phyloP scores from a whole-genome alignment of 2,797 vertebrate species.

The Sebastes baramenuke region DNA sequence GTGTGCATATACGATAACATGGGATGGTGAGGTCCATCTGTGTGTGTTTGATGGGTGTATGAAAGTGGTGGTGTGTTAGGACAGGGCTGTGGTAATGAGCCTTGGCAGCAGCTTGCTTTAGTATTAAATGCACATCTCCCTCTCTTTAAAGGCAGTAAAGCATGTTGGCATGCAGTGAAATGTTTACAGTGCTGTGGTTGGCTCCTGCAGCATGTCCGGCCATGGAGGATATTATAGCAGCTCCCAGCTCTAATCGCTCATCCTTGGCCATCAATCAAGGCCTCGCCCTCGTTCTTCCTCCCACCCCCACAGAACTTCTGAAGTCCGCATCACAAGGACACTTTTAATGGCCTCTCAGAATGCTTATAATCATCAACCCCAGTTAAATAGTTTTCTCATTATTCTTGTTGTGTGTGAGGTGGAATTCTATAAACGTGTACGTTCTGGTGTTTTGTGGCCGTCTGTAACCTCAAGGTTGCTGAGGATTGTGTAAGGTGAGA shows the following conservation, averaged over 20 bases:
- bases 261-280: constrained; percentile 71
- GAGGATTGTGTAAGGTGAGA: constrained; percentile 34
- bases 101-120: constrained; percentile 57
- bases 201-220: constrained; percentile 45
- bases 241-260: constrained; percentile 66
- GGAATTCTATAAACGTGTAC: constrained; percentile 51
- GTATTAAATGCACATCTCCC: constrained; percentile 70
- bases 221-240: constrained; percentile 59
- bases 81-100: constrained; percentile 63
- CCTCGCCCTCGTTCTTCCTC: constrained; percentile 23
- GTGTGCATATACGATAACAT: neutral
- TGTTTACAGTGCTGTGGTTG: constrained; percentile 70
- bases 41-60: constrained; percentile 36
- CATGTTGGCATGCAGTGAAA: constrained; percentile 69
- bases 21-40: constrained; percentile 7
- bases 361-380: constrained; percentile 61
- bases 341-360: constrained; percentile 62
- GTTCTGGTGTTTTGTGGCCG: constrained; percentile 48
- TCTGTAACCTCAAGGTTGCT: constrained; percentile 50
- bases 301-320: constrained; percentile 30
- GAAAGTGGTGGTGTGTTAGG: constrained; percentile 20
- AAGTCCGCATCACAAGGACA: constrained; percentile 63
- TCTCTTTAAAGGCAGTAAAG: constrained; percentile 69
- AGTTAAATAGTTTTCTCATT: constrained; percentile 66
- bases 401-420: constrained; percentile 44